A percentile compares a stretch with the other conserved stretches of the same genome.
Conservation (phyloP, 2,113 vertebrate species). For the Accipiter cooperii region DNA sequence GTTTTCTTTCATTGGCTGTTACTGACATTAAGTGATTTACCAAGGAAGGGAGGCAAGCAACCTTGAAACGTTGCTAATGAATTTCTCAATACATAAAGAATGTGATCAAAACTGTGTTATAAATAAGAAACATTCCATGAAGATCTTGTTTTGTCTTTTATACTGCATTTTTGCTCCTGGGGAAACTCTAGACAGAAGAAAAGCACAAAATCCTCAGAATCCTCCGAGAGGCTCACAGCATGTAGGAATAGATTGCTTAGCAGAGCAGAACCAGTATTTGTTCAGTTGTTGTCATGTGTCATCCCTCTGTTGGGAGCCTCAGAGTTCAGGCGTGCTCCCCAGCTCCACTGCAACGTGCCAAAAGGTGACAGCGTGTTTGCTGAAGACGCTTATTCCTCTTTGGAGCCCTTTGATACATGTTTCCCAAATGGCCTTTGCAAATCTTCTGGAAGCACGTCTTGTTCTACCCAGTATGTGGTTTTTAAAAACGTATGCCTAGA, state of each 20-base stretch:
- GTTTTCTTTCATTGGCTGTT: background rate
- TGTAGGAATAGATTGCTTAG: background rate
- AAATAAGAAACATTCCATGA: background rate
- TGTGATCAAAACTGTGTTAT: background rate
- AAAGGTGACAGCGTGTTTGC: background rate
- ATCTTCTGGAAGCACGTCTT: background rate
- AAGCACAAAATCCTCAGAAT: background rate
- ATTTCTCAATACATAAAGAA: background rate
- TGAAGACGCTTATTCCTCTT: background rate
- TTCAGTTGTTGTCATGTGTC: background rate
- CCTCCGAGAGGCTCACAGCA: background rate
- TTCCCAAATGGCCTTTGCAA: background rate
- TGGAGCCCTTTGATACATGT: background rate
- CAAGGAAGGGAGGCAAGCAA: background rate
- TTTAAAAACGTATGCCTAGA: rapidly evolving
- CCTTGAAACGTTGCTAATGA: background rate
- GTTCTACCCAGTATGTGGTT: rapidly evolving
- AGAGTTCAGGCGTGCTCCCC: background rate
- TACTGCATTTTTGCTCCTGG: background rate
- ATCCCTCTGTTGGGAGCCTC: background rate
- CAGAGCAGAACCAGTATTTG: background rate
- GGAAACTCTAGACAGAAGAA: background rate
- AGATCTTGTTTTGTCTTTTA: background rate
- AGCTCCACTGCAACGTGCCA: background rate
- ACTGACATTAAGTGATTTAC: background rate